Evolutionary conservation across 1,140 invertebrate genomes (phyloP), one percentile per base, ranked within the genome.

Genomic region (Leptinotarsa defecta): DNA sequence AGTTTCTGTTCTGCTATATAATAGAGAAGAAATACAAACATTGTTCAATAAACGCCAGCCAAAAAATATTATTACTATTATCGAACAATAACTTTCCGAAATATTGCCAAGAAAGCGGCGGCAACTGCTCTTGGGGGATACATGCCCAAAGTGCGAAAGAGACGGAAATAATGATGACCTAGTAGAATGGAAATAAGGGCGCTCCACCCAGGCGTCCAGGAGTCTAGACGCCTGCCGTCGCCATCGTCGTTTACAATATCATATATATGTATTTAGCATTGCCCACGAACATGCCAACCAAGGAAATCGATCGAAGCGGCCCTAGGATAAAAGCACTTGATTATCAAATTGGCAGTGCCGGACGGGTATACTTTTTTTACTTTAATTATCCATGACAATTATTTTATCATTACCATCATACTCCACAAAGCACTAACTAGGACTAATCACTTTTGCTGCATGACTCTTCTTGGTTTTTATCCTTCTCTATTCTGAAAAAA

Each of bases 221-320:
- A 78, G 77, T 78, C 77, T 78, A 78, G 77, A 78, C 77, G 77
- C 43, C 65, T 68, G 74, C 34, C 77, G 77, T 76, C 77, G 77
- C 64, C 74, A 74, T 57, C 74, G 77, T 76, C 77, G 77, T 71
- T 76, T 70, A 73, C 71, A 73, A 73, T 73, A 73, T 73, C 71
- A 65, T 48, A 73, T 73, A 67, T 67, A 61, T 71, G 69, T 71
- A 61, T 71, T 57, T 61, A 61, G 52, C 48, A 71, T 71, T 61
- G 61, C 71, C 20, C 71, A 64, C 71, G 43, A 73, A 71, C 70
- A 71, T 24, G 70, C 70, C 20, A 71, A 24, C 49, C 43, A 61
- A 49, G 22, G 49, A 62, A 48, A 17, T 24, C 27, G 34, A 15
- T 22, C 27, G 48, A 52, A 48, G 48, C 48, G 34, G 24, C 24